Base-by-base conservation (phyloP, 2,113 vertebrate species). In the Genyomyrus donnyi region DNA sequence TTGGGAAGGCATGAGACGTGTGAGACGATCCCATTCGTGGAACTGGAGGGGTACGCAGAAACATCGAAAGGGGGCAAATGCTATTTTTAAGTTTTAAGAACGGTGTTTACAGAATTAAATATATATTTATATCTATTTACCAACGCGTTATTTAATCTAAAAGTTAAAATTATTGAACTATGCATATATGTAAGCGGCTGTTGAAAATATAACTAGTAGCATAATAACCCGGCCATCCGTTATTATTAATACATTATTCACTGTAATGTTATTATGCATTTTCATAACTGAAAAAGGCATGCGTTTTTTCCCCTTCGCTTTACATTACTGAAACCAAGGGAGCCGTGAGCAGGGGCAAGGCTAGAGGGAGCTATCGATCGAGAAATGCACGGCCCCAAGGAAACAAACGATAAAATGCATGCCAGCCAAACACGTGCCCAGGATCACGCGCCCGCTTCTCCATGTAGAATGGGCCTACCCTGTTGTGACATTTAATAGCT, bases 341-440 rank as follows among this genome's bases (percentile, higher is more conserved):
- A 90, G 84, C 83, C 56, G 88, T 56, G 39, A 91, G 83, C 90
- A 87, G 89, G 88, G 89, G 70, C 87, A 89, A 88, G 89, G 90
- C 91, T 93, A 93, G 92, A 93, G 92, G 91, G 91, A 93, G 93
- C 93, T 91, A 92, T 93, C 90, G 92, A 93, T 93, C 89, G 93
- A 90, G 89, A 93, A 90, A 93, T 90, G 89, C 88, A 77, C 88
- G 88, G 66, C 85, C 52, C 89, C 66, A 90, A 80, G 87, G 89
- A 70, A 87, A 46, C 56, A 46, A 87, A 80, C 89, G 56, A 70
- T 84, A 46, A 13, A 89, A 85, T 52, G 45, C 88, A 13, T 88
- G 53, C 52, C 90, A 87, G 66, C 39, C 45, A 90, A 86, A 91
- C 35, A 50, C 52, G 87, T 85, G n/a, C 49, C 53, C 83, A 74